These are phyloP conservation scores for Adineta ricciae DNA, from an alignment of 2,888 invertebrate species.

Conservation along the genomic window DNA sequence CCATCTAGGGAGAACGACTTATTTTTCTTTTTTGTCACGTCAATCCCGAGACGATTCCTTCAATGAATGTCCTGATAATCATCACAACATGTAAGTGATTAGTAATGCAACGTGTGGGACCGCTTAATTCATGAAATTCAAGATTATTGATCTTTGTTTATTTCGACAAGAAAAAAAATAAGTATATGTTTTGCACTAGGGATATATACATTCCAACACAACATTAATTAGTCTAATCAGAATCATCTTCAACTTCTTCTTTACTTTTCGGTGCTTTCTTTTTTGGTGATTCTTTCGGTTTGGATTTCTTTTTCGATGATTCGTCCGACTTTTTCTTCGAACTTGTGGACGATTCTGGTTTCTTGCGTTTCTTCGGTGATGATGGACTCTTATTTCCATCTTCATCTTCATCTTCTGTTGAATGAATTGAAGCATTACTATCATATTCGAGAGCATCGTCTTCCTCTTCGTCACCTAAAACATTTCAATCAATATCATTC, in stretches of 20 bases:
- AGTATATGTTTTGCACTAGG: not conserved
- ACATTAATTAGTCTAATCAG: not conserved
- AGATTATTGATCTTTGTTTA: too few species aligned
- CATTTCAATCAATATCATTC: not conserved
- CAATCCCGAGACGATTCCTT: too few species aligned
- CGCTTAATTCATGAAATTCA: too few species aligned
- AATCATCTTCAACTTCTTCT: not conserved
- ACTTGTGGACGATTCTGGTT: not conserved
- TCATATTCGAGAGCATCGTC: constrained; percentile 26
- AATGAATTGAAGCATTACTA: not conserved
- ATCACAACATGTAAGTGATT: too few species aligned
- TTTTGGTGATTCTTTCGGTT: not conserved
- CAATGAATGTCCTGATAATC: too few species aligned
- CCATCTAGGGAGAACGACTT: too few species aligned
- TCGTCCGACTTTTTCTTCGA: not conserved
- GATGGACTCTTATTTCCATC: not conserved
- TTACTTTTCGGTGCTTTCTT: not conserved
- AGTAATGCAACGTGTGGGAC: too few species aligned
- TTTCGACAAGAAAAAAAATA: not conserved
- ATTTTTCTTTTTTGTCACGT: too few species aligned
- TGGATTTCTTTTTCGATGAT: not conserved
- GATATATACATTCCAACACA: not conserved
- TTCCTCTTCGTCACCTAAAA: not conserved
- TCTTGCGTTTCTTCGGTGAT: not conserved
- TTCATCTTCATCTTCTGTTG: not conserved